Base-by-base conservation (phyloP, 2,888 invertebrate species). In the Amphipoea oculea region DNA sequence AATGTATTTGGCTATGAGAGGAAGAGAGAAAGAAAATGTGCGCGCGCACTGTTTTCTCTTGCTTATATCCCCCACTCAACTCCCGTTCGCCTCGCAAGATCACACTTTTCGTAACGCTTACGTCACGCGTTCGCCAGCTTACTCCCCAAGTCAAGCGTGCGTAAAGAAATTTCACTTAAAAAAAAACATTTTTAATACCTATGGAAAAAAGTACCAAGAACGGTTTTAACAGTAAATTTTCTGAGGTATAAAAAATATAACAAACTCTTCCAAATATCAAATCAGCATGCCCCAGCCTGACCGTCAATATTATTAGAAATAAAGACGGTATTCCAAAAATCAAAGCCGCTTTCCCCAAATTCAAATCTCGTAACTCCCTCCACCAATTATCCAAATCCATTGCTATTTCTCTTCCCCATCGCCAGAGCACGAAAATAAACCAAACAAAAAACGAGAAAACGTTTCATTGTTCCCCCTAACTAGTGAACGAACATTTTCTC, bases 401-500 rank as follows among this genome's bases (percentile, higher is more conserved):
- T 72, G 29, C 67, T 71, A 62, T 86, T 76, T 66, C 60, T 76
- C 68, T 63, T 48, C 51, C 36, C 45, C 60, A 57, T 45, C 69
- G 65, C 57, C 23, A 67, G n/a, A 62, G 40, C 36, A 71, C 72
- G 23, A 66, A 82, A 84, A 78, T 78, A 81, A 82, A 77, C 74
- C 42, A 73, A 73, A 85, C 84, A 86, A 77, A 79, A 84, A 72
- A 72, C 69, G 57, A 68, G 65, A 23, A 79, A 86, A 36, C 71
- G 76, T 86, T 86, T 79, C 84, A 85, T 85, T 85, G 86, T 85
- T 83, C 73, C 45, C 67, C 45, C 65, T 83, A 72, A 79, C 84
- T 86, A 86, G 74, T 77, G 84, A 73, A 69, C 29, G 57, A 76
- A 83, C 84, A 77, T 86, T 79, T 69, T 69, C 84, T 68, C 71